phyloP scores from a whole-genome alignment of 2,888 invertebrate genomes.

The Brenthis daphne region DNA sequence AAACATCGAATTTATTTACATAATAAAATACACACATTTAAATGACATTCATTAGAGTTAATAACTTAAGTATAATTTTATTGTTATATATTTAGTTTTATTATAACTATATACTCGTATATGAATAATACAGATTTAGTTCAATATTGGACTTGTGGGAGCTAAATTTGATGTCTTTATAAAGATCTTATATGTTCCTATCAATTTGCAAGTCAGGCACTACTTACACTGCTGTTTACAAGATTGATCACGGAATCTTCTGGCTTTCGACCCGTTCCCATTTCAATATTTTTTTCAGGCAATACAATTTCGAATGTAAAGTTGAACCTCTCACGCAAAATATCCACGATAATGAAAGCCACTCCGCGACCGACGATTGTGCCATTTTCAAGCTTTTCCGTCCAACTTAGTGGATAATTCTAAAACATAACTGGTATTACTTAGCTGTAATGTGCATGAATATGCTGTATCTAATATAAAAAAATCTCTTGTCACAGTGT shows the following conservation, averaged over 20 bases:
- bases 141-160: too few relatives aligned
- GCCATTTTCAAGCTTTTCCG: constrained; percentile 73
- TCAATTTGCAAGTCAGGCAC: neutral
- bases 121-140: too few relatives aligned
- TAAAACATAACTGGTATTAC: constrained; percentile 47
- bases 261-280: constrained; percentile 77
- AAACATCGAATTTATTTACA: too few relatives aligned
- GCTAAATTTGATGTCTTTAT: too few relatives aligned
- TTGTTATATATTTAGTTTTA: too few relatives aligned
- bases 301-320: constrained; percentile 88
- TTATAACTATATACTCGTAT: too few relatives aligned
- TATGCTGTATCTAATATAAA: too few relatives aligned
- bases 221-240: constrained; percentile 82
- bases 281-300: constrained; percentile 83
- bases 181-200: too few relatives aligned
- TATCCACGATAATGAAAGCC: constrained; percentile 87
- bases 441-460: neutral
- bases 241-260: constrained; percentile 85
- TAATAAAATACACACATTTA: too few relatives aligned
- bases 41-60: too few relatives aligned
- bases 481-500: too few relatives aligned
- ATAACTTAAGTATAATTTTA: too few relatives aligned
- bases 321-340: constrained; percentile 86
- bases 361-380: constrained; percentile 85
- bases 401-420: constrained; percentile 85